phyloP scores from a whole-genome alignment of 2,113 vertebrate genomes.

The Perca schrenkii region DNA sequence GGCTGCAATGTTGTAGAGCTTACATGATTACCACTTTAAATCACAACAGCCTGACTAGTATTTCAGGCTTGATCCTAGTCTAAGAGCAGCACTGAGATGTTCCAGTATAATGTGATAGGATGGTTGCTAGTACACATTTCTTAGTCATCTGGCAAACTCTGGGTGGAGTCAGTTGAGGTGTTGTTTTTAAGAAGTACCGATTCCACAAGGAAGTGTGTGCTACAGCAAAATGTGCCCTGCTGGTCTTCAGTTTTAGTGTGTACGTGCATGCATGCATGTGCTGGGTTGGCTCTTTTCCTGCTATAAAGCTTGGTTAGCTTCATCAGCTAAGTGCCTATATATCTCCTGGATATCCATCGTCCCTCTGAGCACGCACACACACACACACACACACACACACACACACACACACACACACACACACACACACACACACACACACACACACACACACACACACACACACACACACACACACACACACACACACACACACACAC shows the following conservation, averaged over 20 bases:
- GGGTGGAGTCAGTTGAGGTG: not conserved
- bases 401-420: conserved; percentile 10
- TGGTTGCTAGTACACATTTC: no score
- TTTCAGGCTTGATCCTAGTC: not conserved
- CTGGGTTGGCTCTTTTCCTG: not conserved
- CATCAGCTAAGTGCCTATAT: conserved; percentile 79
- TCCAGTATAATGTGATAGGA: not conserved
- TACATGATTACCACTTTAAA: not conserved
- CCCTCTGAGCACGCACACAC: conserved; percentile 15
- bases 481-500: not conserved
- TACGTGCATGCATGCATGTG: no score
- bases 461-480: conserved; percentile 4
- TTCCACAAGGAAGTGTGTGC: not conserved
- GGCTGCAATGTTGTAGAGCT: not conserved
- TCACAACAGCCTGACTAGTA: no score
- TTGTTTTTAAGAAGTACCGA: not conserved
- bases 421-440: conserved; percentile 17
- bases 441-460: not conserved
- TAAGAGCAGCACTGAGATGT: not conserved
- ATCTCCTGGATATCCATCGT: conserved; percentile 61
- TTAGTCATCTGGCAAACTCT: not conserved
- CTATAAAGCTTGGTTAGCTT: conserved; percentile 45
- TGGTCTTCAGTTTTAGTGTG: not conserved
- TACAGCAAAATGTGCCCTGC: not conserved
- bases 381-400: conserved; percentile 4